These are phyloP conservation scores for Akabosia matsudoensis DNA, from an alignment of 1,140 invertebrate species.

Conservation along the genomic window DNA sequence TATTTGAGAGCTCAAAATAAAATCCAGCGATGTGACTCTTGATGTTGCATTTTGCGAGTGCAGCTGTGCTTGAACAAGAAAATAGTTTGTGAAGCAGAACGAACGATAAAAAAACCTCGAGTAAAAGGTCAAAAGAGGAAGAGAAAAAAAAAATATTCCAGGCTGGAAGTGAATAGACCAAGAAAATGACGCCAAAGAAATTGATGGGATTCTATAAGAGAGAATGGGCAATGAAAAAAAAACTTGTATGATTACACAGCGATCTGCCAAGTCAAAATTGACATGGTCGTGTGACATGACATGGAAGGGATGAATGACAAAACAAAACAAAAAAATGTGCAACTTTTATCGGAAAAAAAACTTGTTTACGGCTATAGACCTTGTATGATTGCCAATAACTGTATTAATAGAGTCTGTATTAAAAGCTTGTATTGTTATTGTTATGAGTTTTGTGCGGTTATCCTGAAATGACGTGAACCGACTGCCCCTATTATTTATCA, in stretches of 20 bases:
- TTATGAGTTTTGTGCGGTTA: background rate
- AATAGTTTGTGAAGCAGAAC: background rate
- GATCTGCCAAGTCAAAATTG: background rate
- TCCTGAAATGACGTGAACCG: too few relatives aligned
- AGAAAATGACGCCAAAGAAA: background rate
- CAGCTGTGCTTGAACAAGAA: background rate
- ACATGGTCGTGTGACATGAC: background rate
- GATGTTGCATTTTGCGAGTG: background rate
- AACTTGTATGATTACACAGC: background rate
- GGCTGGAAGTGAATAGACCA: background rate
- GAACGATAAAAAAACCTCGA: background rate
- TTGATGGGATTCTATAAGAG: background rate
- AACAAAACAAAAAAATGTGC: background rate
- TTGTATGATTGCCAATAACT: background rate
- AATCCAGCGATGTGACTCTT: background rate
- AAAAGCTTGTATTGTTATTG: background rate
- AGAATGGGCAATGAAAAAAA: background rate
- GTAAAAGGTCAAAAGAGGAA: background rate
- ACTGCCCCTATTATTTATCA: too few relatives aligned
- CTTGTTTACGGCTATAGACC: background rate
- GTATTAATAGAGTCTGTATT: background rate
- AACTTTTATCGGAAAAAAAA: too few relatives aligned
- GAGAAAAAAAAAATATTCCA: background rate
- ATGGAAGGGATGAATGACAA: background rate
- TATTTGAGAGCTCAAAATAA: too few relatives aligned